Base-by-base conservation (phyloP, 2,113 vertebrate genomes). In the Pomatostomus ruficeps region DNA sequence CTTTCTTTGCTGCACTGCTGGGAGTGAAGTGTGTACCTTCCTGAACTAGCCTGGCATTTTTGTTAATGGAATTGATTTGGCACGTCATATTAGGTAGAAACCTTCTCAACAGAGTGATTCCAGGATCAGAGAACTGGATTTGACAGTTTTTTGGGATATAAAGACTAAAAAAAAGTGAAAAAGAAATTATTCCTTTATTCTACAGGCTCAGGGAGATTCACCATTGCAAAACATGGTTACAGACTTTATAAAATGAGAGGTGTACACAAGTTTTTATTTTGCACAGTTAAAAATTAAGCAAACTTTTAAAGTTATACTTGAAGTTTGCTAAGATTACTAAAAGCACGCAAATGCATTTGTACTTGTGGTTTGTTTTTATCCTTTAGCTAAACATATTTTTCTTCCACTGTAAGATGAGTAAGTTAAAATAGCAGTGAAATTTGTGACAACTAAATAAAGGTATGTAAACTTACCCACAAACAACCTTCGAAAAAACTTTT, bases 401-500 rank as follows among this genome's bases (percentile, higher is more conserved):
- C 63, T 94, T 94, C 38, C 52, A 65, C 36, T 77, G 31, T 24
- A 58, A 46, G 79, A 71, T 55, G 77, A 91, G 52, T 88, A 95
- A 95, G 29, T 73, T 49, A 63, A 72, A 68, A 89, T 13, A 86
- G 74, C 85, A 89, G 71, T 59, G 68, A 82, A 82, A 76, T 55
- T 71, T 89, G 79, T 91, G 84, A 95, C 88, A 89, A 74, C 59
- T 66, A 84, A 91, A 55, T n/a, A 63, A 72, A 95, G 73, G 76
- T 85, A 94, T 86, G 95, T 91, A 78, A 86, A 91, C 62, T 88
- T 77, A 85, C 72, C 85, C 91, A 94, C 88, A 95, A 96, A 78
- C 58, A 90, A 83, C 63, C 87, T 89, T 76, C 88, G 74, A 72
- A 94, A 73, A 91, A n/a, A 35, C 23, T 23, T 65, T 94, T 78